phyloP scores from a whole-genome alignment of 2,113 vertebrate species.

The Muscicapa adusta region DNA sequence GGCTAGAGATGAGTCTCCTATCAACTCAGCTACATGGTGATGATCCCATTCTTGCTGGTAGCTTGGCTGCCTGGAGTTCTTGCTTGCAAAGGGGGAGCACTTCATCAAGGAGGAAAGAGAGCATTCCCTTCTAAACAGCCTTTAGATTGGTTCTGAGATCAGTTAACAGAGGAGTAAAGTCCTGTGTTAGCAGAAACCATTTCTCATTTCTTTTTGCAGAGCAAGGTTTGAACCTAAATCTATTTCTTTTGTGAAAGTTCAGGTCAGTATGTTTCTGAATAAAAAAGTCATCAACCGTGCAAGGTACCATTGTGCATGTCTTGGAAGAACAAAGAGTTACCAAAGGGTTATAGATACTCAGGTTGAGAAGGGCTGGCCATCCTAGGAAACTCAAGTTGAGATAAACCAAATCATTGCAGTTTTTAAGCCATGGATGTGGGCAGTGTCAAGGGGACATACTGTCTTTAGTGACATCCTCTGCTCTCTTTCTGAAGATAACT shows the following conservation, averaged over 20 bases:
- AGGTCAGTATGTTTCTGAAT: neutral
- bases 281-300: neutral
- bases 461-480: neutral
- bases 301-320: neutral
- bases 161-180: neutral
- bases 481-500: neutral
- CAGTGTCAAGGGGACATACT: neutral
- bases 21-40: neutral
- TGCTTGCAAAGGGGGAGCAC: neutral
- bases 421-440: neutral
- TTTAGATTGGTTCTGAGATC: neutral
- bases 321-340: neutral
- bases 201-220: neutral
- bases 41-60: neutral
- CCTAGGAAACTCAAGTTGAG: neutral
- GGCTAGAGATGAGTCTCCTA: neutral
- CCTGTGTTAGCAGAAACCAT: neutral
- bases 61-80: neutral
- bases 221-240: neutral
- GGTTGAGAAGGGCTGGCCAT: neutral
- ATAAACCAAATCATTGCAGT: neutral
- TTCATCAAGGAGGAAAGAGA: neutral
- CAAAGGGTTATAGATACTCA: neutral
- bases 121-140: neutral
- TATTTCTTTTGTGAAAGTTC: neutral